phyloP scores from a whole-genome alignment of 1,140 invertebrate species.

The Oscheius sp. region DNA sequence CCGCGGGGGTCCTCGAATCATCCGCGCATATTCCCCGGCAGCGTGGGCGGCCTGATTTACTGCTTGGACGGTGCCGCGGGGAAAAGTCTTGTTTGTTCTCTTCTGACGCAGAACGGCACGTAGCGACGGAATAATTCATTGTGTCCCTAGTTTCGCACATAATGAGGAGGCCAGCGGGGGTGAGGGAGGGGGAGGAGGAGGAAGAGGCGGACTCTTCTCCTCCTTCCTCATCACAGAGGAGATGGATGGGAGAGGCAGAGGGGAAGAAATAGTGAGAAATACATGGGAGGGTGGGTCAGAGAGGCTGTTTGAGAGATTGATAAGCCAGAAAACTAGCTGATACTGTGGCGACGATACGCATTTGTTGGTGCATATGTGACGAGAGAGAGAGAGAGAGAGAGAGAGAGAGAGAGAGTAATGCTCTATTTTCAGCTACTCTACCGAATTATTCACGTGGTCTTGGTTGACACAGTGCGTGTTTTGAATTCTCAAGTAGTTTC shows the following conservation, averaged over 20 bases:
- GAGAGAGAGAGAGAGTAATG: no score
- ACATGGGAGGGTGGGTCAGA: not conserved
- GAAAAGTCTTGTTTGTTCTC: not conserved
- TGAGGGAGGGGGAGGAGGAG: not conserved
- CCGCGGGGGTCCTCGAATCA: no score
- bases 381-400: no score
- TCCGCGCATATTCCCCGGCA: not conserved
- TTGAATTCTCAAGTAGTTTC: no score
- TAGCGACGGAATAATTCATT: not conserved
- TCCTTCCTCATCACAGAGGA: not conserved
- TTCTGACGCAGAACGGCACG: not conserved
- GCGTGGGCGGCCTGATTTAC: conserved; percentile 7
- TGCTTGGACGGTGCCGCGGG: not conserved
- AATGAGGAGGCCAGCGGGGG: not conserved
- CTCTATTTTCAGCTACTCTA: no score
- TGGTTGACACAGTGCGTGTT: no score
- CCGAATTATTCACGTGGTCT: no score
- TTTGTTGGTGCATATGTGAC: no score
- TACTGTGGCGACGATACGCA: no score
- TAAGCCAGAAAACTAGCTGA: not conserved
- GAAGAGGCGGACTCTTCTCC: not conserved
- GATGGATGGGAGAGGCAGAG: not conserved
- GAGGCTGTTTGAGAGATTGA: not conserved
- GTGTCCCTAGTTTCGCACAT: not conserved
- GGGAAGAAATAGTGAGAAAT: not conserved